phyloP scores from a whole-genome alignment of 2,797 vertebrate genomes.

The Danionella dracula region DNA sequence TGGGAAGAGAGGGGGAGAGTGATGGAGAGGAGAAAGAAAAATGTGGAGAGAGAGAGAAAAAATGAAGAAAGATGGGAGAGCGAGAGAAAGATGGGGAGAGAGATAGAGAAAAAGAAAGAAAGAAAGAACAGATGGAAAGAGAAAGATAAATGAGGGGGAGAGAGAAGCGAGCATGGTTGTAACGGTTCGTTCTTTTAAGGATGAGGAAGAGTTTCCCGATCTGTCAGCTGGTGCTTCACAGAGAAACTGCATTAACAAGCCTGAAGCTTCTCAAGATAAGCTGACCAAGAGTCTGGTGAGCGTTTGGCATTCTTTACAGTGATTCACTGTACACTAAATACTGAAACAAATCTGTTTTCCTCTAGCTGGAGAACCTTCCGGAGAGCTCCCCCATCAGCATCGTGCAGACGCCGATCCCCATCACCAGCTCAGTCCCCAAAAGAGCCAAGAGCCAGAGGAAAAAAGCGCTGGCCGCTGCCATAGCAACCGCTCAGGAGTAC shows the following conservation, averaged over 20 bases:
- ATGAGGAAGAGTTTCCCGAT: constrained; percentile 93
- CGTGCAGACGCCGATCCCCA: constrained; percentile 96
- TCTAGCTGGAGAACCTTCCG: constrained; percentile 88
- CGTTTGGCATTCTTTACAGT: neutral
- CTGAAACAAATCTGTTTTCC: neutral
- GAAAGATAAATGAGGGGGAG: no score
- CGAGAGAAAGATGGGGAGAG: no score
- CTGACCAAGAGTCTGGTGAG: constrained; percentile 84
- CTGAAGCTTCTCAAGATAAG: constrained; percentile 78
- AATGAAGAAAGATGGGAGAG: no score
- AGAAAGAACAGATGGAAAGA: no score
- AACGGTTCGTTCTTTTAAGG: constrained; percentile 66
- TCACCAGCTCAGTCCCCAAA: constrained; percentile 96
- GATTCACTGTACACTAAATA: no score
- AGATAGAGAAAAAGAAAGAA: no score
- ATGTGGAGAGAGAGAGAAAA: no score
- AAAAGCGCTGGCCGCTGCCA: constrained; percentile 92
- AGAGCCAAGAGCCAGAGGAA: constrained; percentile 98
- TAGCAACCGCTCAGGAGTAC: constrained; percentile 96
- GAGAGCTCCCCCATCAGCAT: constrained; percentile 97
- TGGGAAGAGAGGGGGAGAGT: no score
- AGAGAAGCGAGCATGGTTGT: no score
- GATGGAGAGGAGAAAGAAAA: no score
- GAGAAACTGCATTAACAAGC: constrained; percentile 63
- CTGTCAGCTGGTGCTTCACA: constrained; percentile 67